Evolutionary conservation across 2,888 invertebrate species (phyloP).

Genomic region (Eupithecia dodoneata): DNA sequence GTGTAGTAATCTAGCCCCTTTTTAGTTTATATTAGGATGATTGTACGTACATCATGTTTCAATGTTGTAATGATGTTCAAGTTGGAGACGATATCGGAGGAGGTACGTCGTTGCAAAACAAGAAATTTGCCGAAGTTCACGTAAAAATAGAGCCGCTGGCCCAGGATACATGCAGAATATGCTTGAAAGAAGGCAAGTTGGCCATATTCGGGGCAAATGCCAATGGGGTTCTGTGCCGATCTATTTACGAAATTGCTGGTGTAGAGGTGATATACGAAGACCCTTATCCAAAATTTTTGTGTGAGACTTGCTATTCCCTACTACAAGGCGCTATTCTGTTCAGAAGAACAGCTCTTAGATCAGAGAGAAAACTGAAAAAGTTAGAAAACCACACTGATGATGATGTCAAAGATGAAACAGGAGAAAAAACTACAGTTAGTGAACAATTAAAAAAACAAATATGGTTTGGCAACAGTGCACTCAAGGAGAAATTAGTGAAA

Average conservation of each 20-base stretch:
- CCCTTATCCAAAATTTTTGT: constrained; percentile 67
- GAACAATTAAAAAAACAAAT: background rate
- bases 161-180: constrained; percentile 56
- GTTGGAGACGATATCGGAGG: constrained; percentile 1
- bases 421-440: background rate
- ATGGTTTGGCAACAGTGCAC: background rate
- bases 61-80: constrained; percentile 1
- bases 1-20: background rate
- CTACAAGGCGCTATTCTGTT: constrained; percentile 70
- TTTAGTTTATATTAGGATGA: background rate
- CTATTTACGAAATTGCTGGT: constrained; percentile 58
- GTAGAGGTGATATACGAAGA: constrained; percentile 63
- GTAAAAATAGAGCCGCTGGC: constrained; percentile 15
- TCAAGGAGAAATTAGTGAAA: constrained; percentile 2
- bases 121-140: background rate
- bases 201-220: constrained; percentile 59
- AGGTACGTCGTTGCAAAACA: constrained; percentile 16
- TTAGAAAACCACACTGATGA: background rate
- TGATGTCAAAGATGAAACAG: background rate
- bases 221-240: constrained; percentile 52
- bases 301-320: constrained; percentile 62
- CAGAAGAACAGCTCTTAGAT: constrained; percentile 70
- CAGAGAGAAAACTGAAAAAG: constrained; percentile 60
- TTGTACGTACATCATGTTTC: background rate
- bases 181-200: constrained; percentile 68